Percentiles rank a stretch among this genome's conserved stretches.
Evolutionary conservation across 2,888 invertebrate species (phyloP).

Genomic region (Brenthis daphne): DNA sequence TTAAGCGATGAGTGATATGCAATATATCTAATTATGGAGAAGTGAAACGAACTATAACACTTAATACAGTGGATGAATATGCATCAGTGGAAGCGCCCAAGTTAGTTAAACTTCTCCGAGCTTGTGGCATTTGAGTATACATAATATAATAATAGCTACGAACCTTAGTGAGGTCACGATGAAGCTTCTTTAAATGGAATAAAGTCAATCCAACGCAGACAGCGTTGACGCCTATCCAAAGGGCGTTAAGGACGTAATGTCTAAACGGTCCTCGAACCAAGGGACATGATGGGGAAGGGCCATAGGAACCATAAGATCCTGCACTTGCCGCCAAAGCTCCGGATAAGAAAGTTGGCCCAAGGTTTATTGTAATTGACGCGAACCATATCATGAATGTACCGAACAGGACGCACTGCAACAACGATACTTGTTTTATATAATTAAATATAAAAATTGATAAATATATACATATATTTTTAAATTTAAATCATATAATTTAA

Average conservation of each 20-base stretch:
- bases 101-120: conserved; percentile 34
- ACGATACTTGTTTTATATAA: conserved; percentile 17
- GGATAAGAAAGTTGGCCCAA: conserved; percentile 93
- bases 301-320: conserved; percentile 86
- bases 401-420: conserved; percentile 91
- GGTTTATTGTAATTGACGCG: conserved; percentile 93
- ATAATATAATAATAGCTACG: conserved; percentile 41
- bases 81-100: conserved; percentile 25
- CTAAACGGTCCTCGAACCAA: conserved; percentile 93
- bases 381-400: conserved; percentile 97
- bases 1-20: conserved; percentile 60
- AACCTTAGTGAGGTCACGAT: conserved; percentile 89
- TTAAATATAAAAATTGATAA: too few relatives aligned
- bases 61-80: conserved; percentile 35
- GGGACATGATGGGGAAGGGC: conserved; percentile 89
- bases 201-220: conserved; percentile 92
- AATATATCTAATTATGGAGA: conserved; percentile 61
- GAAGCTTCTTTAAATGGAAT: conserved; percentile 91
- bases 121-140: conserved; percentile 1
- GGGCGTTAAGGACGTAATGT: conserved; percentile 94
- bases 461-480: too few relatives aligned
- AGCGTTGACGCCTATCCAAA: conserved; percentile 94
- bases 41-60: conserved; percentile 39
- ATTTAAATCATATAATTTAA: too few relatives aligned
- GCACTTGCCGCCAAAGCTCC: conserved; percentile 92